These are phyloP conservation scores for Natator depressus DNA, from an alignment of 2,113 vertebrate species.

Conservation along the genomic window DNA sequence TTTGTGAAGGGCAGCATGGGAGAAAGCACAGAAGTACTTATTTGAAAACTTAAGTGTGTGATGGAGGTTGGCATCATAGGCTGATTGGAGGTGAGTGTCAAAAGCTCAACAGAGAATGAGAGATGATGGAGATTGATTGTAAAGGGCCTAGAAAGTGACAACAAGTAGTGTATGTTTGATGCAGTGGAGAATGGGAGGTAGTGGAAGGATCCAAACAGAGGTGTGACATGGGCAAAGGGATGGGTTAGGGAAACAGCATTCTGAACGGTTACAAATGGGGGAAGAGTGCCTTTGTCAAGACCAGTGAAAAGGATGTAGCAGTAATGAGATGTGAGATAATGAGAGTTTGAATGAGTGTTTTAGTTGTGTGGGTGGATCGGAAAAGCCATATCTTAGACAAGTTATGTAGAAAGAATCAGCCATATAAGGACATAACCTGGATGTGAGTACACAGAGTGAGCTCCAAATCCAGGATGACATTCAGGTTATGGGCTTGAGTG, in stretches of 20 bases:
- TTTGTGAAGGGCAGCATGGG: not conserved
- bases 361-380: not conserved
- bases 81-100: not conserved
- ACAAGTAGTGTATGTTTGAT: not conserved
- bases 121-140: not conserved
- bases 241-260: not conserved
- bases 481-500: not conserved
- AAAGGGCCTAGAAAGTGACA: not conserved
- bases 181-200: not conserved
- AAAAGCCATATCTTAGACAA: not conserved
- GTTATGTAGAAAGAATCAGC: not conserved
- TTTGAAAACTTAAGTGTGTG: not conserved
- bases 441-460: not conserved
- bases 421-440: not conserved
- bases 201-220: not conserved
- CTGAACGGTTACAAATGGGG: not conserved
- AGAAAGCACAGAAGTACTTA: not conserved
- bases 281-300: not conserved
- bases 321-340: not conserved
- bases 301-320: not conserved
- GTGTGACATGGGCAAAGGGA: not conserved
- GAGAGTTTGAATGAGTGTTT: not conserved
- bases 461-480: not conserved
- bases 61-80: not conserved
- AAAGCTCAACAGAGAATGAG: not conserved